A percentile compares a stretch with the other conserved stretches of the same genome.
These are phyloP conservation scores for Champsocephalus gunnari DNA, from an alignment of 2,797 vertebrate genomes.

Conservation along the genomic window DNA sequence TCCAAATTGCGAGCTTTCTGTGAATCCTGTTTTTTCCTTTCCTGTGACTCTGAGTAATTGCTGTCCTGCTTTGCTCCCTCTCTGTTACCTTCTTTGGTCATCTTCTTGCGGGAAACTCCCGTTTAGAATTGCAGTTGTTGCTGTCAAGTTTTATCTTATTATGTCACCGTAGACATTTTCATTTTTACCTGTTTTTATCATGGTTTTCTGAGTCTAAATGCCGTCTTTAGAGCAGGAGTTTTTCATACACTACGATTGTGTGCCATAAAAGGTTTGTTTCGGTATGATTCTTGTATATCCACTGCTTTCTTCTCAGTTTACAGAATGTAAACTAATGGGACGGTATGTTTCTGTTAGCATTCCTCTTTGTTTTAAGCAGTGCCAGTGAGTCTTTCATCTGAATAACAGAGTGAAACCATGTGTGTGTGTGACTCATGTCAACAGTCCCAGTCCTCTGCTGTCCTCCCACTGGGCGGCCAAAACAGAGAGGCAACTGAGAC, in stretches of 20 bases:
- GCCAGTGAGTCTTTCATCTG: constrained; percentile 51
- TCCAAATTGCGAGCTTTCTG: constrained; percentile 35
- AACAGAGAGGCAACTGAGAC: constrained; percentile 11
- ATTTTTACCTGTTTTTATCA: neutral
- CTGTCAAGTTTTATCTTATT: constrained; percentile 26
- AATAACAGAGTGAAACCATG: constrained; percentile 53
- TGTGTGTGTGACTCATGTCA: constrained; percentile 50
- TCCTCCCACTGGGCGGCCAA: constrained; percentile 4
- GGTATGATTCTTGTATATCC: constrained; percentile 18
- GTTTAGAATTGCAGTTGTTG: constrained; percentile 7
- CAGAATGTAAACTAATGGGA: constrained; percentile 48
- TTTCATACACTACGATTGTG: constrained; percentile 1
- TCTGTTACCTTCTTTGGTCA: constrained; percentile 79
- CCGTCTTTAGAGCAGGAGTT: constrained; percentile 6
- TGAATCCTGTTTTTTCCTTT: constrained; percentile 16
- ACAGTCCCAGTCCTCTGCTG: constrained; percentile 12
- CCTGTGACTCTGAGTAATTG: constrained; percentile 34
- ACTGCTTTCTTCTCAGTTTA: constrained; percentile 43
- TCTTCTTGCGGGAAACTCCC: constrained; percentile 44
- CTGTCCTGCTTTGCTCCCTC: constrained; percentile 50
- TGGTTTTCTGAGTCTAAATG: neutral
- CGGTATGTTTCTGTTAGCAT: constrained; percentile 56
- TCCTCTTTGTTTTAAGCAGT: constrained; percentile 44
- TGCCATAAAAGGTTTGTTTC: constrained; percentile 60
- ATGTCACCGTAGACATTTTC: neutral